phyloP scores from a whole-genome alignment of 2,888 invertebrate species.

The Lasioglossum lativentre region DNA sequence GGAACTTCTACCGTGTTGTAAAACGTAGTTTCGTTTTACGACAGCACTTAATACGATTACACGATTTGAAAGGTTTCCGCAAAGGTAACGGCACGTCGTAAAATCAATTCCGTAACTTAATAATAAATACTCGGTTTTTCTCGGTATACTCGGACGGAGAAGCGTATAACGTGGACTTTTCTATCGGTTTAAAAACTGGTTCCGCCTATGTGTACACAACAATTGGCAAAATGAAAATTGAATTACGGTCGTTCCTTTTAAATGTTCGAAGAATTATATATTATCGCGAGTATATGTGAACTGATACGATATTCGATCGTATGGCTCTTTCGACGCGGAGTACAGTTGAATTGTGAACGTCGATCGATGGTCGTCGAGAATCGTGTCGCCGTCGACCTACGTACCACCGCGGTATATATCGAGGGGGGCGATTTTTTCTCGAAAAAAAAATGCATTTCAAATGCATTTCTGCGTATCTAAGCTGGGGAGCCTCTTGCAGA shows the following conservation, averaged over 20 bases:
- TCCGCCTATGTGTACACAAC: neutral
- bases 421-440: slow-evolving; percentile 11
- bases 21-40: slow-evolving; percentile 29
- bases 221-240: neutral
- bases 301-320: slow-evolving; percentile 12
- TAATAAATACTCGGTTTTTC: slow-evolving; percentile 26
- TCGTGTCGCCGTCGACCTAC: neutral
- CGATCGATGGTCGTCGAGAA: neutral
- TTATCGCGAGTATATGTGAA: neutral
- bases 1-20: slow-evolving; percentile 6
- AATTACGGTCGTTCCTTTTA: neutral
- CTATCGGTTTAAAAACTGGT: neutral
- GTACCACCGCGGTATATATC: slow-evolving; percentile 2
- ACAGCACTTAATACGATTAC: slow-evolving; percentile 55
- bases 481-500: slow-evolving; percentile 45
- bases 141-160: neutral
- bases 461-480: slow-evolving; percentile 39
- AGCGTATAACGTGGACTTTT: slow-evolving; percentile 2
- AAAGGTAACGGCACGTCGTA: slow-evolving; percentile 14
- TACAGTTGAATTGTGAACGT: neutral
- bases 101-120: slow-evolving; percentile 61
- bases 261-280: neutral
- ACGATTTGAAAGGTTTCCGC: slow-evolving; percentile 52
- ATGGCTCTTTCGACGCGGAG: neutral
- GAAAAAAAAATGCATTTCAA: slow-evolving; percentile 10